Evolutionary conservation across 2,797 vertebrate species (phyloP).

Genomic region (Lepilemur ruficaudatus): DNA sequence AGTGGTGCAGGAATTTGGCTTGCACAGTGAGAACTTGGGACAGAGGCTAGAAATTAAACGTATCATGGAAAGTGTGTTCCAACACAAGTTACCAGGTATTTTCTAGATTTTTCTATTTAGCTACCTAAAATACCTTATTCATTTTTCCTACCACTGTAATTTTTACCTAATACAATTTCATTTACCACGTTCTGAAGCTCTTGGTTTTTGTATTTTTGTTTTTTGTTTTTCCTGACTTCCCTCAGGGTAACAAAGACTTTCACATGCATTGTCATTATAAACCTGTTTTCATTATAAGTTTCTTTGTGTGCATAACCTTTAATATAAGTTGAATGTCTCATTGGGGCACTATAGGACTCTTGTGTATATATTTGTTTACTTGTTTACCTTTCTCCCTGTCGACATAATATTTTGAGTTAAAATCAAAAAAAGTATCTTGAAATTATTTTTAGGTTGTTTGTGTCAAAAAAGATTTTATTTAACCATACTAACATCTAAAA

Average conservation of each 20-base stretch:
- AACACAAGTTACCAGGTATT: slow-evolving; percentile 91
- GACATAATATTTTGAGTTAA: slow-evolving; percentile 42
- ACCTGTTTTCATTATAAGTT: slow-evolving; percentile 16
- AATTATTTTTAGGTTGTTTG: slow-evolving; percentile 6
- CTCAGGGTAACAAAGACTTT: slow-evolving; percentile 30
- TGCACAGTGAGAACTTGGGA: slow-evolving; percentile 89
- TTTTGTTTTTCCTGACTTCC: slow-evolving; percentile 26
- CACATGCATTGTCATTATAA: slow-evolving; percentile 8
- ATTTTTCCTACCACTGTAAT: slow-evolving; percentile 26
- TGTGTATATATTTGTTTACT: neutral
- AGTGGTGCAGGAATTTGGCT: slow-evolving; percentile 88
- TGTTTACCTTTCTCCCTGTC: neutral
- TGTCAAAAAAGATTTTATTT: slow-evolving; percentile 15
- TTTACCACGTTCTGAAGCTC: slow-evolving; percentile 2
- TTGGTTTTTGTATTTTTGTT: slow-evolving; percentile 23
- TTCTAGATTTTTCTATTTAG: slow-evolving; percentile 62
- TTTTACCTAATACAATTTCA: slow-evolving; percentile 12
- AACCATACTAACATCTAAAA: neutral
- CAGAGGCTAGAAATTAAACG: slow-evolving; percentile 86
- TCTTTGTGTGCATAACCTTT: neutral
- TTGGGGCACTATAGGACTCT: neutral
- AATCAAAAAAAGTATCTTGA: neutral
- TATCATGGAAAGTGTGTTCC: slow-evolving; percentile 90
- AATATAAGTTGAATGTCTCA: neutral
- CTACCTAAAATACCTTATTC: neutral